Conservation (phyloP, 1,140 invertebrate genomes). For the Drosophila punjabiensis region DNA sequence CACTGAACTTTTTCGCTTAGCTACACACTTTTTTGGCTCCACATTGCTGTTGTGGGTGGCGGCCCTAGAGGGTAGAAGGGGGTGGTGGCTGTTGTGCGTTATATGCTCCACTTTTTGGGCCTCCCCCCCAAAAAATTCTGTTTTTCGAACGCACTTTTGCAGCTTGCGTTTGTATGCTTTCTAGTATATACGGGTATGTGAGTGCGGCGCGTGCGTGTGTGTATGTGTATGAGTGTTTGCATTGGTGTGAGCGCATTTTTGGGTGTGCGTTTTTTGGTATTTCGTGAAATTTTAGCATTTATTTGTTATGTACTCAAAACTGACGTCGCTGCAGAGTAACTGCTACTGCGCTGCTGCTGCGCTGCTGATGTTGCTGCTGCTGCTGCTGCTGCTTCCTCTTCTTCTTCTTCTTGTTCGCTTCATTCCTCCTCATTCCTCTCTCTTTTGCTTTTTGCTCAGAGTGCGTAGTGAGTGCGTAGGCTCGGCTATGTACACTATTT, state of each 20-base stretch:
- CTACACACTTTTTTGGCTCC: constrained; percentile 51
- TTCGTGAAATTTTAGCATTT: constrained; percentile 83
- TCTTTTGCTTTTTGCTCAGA: constrained; percentile 20
- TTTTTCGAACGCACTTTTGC: constrained; percentile 76
- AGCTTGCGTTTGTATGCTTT: constrained; percentile 70
- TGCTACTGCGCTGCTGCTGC: constrained; percentile 37
- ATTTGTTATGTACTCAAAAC: constrained; percentile 78
- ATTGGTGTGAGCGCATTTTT: constrained; percentile 60
- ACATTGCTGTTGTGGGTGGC: constrained; percentile 23
- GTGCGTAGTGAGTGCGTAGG: constrained; percentile 66
- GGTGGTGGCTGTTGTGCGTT: constrained; percentile 49
- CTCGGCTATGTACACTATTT: constrained; percentile 77
- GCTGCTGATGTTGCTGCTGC: constrained; percentile 32
- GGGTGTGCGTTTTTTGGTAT: constrained; percentile 74
- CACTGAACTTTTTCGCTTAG: constrained; percentile 66
- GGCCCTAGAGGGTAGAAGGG: background rate
- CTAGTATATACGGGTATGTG: constrained; percentile 21
- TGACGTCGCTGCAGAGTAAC: constrained; percentile 53
- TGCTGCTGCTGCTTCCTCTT: constrained; percentile 32
- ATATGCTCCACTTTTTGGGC: constrained; percentile 81
- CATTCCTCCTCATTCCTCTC: background rate
- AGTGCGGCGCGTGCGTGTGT: constrained; percentile 51
- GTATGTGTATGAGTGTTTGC: constrained; percentile 47
- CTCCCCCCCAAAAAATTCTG: constrained; percentile 29
- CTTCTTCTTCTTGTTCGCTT: background rate